Conservation (phyloP, 1,140 invertebrate species). For the Drosophila watanabei region DNA sequence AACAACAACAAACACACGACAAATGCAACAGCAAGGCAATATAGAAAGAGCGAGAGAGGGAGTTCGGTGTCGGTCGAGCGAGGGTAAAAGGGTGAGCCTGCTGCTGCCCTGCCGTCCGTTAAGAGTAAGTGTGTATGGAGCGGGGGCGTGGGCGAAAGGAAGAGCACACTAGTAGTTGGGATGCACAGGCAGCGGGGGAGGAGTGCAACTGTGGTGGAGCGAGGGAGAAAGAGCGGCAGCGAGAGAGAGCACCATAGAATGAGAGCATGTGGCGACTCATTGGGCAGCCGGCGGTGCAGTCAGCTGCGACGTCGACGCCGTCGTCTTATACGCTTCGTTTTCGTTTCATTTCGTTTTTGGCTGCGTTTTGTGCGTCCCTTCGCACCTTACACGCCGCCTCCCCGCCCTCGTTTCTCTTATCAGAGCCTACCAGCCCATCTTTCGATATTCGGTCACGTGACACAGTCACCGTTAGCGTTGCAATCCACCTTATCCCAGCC, state of each 20-base stretch:
- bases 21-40: slow-evolving; percentile 29
- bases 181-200: background rate
- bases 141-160: slow-evolving; percentile 6
- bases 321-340: slow-evolving; percentile 55
- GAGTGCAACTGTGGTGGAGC: slow-evolving; percentile 4
- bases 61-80: slow-evolving; percentile 2
- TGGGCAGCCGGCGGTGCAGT: slow-evolving; percentile 50
- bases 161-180: background rate
- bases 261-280: slow-evolving; percentile 33
- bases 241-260: slow-evolving; percentile 7
- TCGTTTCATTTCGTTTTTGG: slow-evolving; percentile 26
- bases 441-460: slow-evolving; percentile 52
- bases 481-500: background rate
- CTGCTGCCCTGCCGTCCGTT: background rate
- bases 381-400: background rate
- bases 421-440: slow-evolving; percentile 10
- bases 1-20: slow-evolving; percentile 25
- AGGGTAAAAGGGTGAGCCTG: slow-evolving; percentile 7
- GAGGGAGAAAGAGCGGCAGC: slow-evolving; percentile 9
- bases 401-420: background rate
- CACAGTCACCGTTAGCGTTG: slow-evolving; percentile 4
- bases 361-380: slow-evolving; percentile 62
- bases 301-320: slow-evolving; percentile 34
- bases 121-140: background rate
- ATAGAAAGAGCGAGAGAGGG: slow-evolving; percentile 21